Conservation (phyloP, 2,113 vertebrate species). For the Neoarius graeffei region DNA sequence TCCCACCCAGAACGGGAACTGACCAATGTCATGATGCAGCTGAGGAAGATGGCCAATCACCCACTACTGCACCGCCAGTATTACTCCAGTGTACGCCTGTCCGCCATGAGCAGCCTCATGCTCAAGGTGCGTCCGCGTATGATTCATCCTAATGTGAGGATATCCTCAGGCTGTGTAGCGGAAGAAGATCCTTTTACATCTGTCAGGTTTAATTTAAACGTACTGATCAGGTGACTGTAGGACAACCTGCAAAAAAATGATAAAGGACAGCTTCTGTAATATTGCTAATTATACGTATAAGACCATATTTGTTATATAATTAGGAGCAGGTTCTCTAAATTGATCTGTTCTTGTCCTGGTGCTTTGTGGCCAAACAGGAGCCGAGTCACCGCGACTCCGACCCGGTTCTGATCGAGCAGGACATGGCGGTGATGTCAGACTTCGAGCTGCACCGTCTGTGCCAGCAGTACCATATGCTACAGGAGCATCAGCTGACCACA, state of each 20-base stretch:
- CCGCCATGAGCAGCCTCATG: constrained; percentile 89
- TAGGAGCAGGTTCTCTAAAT: background rate
- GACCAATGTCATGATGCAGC: constrained; percentile 94
- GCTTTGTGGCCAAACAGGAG: constrained; percentile 73
- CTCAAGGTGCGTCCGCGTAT: constrained; percentile 77
- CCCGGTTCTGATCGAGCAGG: constrained; percentile 89
- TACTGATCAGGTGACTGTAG: background rate
- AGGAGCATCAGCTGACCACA: constrained; percentile 79
- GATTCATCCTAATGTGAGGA: background rate
- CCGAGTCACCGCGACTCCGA: constrained; percentile 90
- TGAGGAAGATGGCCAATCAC: constrained; percentile 98
- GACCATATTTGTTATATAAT: too few species aligned
- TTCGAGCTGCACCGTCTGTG: constrained; percentile 92
- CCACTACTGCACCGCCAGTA: constrained; percentile 91
- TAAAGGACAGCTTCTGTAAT: background rate
- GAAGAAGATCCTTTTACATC: background rate
- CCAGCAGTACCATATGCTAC: constrained; percentile 82
- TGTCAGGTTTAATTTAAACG: background rate
- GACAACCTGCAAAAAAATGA: background rate
- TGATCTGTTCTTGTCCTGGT: too few species aligned
- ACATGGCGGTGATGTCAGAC: constrained; percentile 97
- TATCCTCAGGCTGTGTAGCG: background rate
- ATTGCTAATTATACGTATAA: background rate
- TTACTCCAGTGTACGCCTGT: constrained; percentile 86
- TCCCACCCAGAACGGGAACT: constrained; percentile 79